Evolutionary conservation across 2,888 invertebrate species (phyloP).

Genomic region (Diaperis boleti): DNA sequence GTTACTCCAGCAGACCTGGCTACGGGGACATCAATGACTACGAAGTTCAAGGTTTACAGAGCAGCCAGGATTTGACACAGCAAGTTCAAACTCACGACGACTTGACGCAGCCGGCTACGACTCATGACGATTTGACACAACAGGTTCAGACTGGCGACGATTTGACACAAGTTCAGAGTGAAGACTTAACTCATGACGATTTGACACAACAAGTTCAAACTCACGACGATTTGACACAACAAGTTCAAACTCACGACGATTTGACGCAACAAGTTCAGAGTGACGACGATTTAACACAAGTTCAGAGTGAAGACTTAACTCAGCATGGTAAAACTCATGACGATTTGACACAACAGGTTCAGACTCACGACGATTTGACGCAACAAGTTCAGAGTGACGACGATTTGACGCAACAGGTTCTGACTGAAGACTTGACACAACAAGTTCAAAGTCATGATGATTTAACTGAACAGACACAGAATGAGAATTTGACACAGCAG

Average conservation of each 20-base stretch:
- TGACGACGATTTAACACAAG: conserved; percentile 34
- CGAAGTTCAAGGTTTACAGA: too few species aligned
- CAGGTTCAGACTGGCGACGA: conserved; percentile 31
- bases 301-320: conserved; percentile 37
- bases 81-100: neutral
- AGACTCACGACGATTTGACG: conserved; percentile 8
- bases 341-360: conserved; percentile 37
- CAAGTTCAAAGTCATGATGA: too few species aligned
- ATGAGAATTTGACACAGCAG: conserved; percentile 32
- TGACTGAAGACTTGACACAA: conserved; percentile 29
- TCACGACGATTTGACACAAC: conserved; percentile 37
- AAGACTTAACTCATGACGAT: conserved; percentile 2
- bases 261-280: conserved; percentile 48
- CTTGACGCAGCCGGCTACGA: conserved; percentile 35
- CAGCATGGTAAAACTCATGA: conserved; percentile 45
- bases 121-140: conserved; percentile 50
- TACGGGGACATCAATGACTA: too few species aligned
- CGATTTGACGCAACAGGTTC: conserved; percentile 43
- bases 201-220: conserved; percentile 9
- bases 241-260: conserved; percentile 41
- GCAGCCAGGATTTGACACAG: conserved; percentile 3
- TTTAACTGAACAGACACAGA: too few species aligned
- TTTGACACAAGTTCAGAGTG: conserved; percentile 45
- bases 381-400: conserved; percentile 45
- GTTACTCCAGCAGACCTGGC: too few species aligned